Conservation (phyloP, 2,888 invertebrate species). For the Drosophila pseudotakahashii region DNA sequence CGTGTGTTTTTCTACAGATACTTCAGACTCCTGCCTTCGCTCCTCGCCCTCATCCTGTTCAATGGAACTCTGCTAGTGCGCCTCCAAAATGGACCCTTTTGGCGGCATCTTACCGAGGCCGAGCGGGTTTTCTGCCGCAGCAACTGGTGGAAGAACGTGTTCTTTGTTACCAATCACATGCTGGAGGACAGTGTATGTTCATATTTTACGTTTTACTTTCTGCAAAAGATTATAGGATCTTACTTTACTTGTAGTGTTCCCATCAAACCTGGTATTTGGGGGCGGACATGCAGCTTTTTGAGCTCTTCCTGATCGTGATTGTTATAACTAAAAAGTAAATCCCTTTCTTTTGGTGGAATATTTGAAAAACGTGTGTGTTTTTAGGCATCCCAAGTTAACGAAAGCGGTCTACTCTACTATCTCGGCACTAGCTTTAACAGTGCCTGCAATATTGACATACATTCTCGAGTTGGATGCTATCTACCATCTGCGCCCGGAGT, state of each 20-base stretch:
- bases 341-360: not conserved
- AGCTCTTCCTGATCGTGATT: slow-evolving; percentile 68
- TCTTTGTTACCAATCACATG: slow-evolving; percentile 83
- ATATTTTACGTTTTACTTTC: too few relatives aligned
- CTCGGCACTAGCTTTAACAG: slow-evolving; percentile 41
- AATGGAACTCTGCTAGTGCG: slow-evolving; percentile 82
- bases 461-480: slow-evolving; percentile 67
- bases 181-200: slow-evolving; percentile 71
- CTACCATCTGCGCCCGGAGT: slow-evolving; percentile 81
- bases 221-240: not conserved
- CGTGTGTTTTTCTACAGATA: slow-evolving; percentile 72
- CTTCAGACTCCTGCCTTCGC: slow-evolving; percentile 77
- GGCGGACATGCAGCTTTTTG: slow-evolving; percentile 81
- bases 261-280: slow-evolving; percentile 83
- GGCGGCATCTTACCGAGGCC: slow-evolving; percentile 79
- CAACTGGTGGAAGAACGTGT: slow-evolving; percentile 84
- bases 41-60: slow-evolving; percentile 69
- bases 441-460: slow-evolving; percentile 72
- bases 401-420: slow-evolving; percentile 49
- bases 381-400: slow-evolving; percentile 59
- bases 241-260: slow-evolving; percentile 70
- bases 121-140: slow-evolving; percentile 81
- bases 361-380: slow-evolving; percentile 1
- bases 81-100: slow-evolving; percentile 84
- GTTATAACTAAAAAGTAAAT: slow-evolving; percentile 75